Conservation (phyloP, 2,113 vertebrate species). For the Hyperopisus bebe region DNA sequence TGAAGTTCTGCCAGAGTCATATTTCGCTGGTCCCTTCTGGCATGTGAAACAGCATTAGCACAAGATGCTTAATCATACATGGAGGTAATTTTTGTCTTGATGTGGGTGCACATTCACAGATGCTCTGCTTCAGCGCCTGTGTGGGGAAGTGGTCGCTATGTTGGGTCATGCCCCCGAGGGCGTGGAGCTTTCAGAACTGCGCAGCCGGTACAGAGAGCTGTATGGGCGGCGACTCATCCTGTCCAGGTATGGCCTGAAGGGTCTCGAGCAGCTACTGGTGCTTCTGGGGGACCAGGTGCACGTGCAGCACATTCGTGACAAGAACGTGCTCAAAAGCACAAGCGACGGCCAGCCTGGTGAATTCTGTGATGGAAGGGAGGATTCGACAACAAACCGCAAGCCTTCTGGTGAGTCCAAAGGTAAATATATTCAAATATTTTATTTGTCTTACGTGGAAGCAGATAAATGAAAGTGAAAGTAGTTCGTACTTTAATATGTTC, state of each 20-base stretch:
- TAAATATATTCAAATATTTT: background rate
- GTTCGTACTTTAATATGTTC: background rate
- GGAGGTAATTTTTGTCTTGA: background rate
- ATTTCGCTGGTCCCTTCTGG: background rate
- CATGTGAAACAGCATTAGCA: background rate
- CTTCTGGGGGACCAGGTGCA: constrained; percentile 23
- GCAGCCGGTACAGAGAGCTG: constrained; percentile 20
- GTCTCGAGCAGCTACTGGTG: constrained; percentile 22
- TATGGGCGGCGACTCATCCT: constrained; percentile 23
- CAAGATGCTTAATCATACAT: background rate
- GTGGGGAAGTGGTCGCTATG: constrained; percentile 25
- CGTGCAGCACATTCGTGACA: constrained; percentile 19
- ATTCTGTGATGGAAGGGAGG: background rate
- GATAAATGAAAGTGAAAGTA: background rate
- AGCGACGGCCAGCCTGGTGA: background rate
- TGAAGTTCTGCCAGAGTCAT: background rate
- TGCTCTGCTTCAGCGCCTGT: constrained; percentile 11
- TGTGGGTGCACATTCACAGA: constrained; percentile 1
- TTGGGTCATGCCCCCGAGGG: constrained; percentile 16
- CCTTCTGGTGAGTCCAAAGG: background rate
- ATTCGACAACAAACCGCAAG: background rate
- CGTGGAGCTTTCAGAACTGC: constrained; percentile 24
- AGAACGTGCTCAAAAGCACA: constrained; percentile 24
- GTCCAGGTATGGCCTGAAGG: constrained; percentile 15
- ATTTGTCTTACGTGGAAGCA: background rate